Conservation (phyloP, 1,140 invertebrate genomes). For the Aphelenchoides besseyi region DNA sequence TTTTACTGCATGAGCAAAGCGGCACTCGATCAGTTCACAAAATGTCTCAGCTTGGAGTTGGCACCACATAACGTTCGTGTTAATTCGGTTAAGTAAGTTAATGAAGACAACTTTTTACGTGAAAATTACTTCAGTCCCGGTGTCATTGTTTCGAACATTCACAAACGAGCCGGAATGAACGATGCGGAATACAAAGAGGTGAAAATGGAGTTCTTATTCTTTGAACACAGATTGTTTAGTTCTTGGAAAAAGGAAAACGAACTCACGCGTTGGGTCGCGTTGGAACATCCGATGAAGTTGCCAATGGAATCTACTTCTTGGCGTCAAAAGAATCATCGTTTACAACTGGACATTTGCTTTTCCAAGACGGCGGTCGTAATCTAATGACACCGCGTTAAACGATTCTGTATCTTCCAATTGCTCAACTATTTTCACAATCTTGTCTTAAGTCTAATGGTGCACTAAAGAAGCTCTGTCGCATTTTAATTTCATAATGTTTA, state of each 20-base stretch:
- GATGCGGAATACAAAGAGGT: slow-evolving; percentile 72
- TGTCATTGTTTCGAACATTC: slow-evolving; percentile 75
- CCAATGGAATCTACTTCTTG: slow-evolving; percentile 66
- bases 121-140: slow-evolving; percentile 70
- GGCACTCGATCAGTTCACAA: slow-evolving; percentile 63
- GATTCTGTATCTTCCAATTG: background rate
- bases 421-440: background rate
- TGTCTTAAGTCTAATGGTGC: too few species aligned
- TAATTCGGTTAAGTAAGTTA: slow-evolving; percentile 61
- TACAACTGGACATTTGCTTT: slow-evolving; percentile 65
- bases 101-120: background rate
- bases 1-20: slow-evolving; percentile 64
- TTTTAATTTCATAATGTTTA: too few species aligned
- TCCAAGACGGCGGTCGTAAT: slow-evolving; percentile 63
- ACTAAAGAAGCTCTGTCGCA: too few species aligned
- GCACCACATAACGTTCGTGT: slow-evolving; percentile 63
- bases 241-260: slow-evolving; percentile 66
- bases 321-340: slow-evolving; percentile 66
- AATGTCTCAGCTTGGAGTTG: slow-evolving; percentile 63
- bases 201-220: background rate
- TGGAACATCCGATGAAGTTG: slow-evolving; percentile 66
- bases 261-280: slow-evolving; percentile 67
- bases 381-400: slow-evolving; percentile 54
- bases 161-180: slow-evolving; percentile 73
- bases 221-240: slow-evolving; percentile 53